A percentile compares a stretch with the other conserved stretches of the same genome.
These are phyloP conservation scores for Panthera uncia DNA, from an alignment of 2,113 vertebrate species.

Conservation along the genomic window DNA sequence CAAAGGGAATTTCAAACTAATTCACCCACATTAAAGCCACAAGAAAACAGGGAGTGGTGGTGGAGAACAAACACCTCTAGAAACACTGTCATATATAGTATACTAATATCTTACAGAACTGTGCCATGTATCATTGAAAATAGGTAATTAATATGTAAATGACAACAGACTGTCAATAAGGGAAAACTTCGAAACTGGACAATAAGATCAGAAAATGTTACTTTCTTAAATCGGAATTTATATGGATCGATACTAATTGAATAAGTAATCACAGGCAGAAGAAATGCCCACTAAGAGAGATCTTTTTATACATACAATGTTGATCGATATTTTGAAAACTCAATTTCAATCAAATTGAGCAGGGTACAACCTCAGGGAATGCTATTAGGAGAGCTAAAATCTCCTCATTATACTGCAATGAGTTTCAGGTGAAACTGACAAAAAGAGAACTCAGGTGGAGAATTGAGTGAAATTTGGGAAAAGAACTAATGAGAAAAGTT, in stretches of 20 bases:
- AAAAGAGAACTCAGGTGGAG: not conserved
- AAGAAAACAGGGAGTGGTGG: not conserved
- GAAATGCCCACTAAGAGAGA: not conserved
- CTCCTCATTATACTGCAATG: not conserved
- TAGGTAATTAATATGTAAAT: not conserved
- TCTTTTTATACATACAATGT: not conserved
- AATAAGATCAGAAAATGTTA: conserved; percentile 33
- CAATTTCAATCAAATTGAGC: not conserved
- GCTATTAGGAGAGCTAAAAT: not conserved
- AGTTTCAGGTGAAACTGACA: not conserved
- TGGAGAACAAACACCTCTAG: not conserved
- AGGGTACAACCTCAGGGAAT: not conserved
- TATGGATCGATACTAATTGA: not conserved
- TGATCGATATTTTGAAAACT: not conserved
- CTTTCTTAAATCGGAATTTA: not conserved
- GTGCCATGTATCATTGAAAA: not conserved
- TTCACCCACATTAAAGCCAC: not conserved
- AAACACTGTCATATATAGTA: not conserved
- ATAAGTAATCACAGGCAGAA: not conserved
- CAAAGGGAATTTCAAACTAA: conserved; percentile 27
- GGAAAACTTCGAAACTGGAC: not conserved
- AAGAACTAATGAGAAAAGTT: not conserved
- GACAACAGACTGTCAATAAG: not conserved
- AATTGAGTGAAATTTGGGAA: not conserved
- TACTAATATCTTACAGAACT: not conserved